A percentile compares a stretch with the other conserved stretches of the same genome.
These are phyloP conservation scores for Neoarius graeffei DNA, from an alignment of 2,113 vertebrate species.

Conservation along the genomic window DNA sequence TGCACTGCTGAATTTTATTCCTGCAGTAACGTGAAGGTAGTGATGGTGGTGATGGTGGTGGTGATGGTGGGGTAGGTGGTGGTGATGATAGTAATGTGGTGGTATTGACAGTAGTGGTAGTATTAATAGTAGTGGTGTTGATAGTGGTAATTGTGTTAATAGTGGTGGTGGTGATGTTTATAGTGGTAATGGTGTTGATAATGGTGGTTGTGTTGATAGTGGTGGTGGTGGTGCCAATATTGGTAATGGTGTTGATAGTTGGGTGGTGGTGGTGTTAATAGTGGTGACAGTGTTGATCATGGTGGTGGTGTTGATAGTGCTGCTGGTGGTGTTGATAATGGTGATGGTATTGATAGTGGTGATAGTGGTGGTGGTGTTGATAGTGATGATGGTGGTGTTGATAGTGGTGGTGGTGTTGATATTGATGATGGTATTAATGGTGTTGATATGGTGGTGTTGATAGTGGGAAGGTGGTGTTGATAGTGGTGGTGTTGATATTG, in stretches of 20 bases:
- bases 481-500: not conserved
- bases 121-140: not conserved
- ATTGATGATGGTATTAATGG: not conserved
- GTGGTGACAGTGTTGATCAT: not conserved
- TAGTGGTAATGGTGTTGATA: not conserved
- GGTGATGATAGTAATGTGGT: not conserved
- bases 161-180: not conserved
- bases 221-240: too few species aligned
- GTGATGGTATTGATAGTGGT: not conserved
- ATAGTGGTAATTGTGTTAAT: not conserved
- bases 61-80: not conserved
- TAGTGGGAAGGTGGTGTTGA: not conserved
- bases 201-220: not conserved
- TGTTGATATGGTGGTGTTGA: not conserved
- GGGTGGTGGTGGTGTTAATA: not conserved
- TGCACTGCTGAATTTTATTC: constrained; percentile 65
- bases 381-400: not conserved
- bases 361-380: not conserved
- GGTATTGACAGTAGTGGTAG: not conserved
- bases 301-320: not conserved
- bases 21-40: constrained; percentile 57
- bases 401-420: not conserved
- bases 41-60: not conserved
- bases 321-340: not conserved
- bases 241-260: not conserved